Evolutionary conservation across 2,888 invertebrate genomes (phyloP).

Genomic region (Crematogaster levior): DNA sequence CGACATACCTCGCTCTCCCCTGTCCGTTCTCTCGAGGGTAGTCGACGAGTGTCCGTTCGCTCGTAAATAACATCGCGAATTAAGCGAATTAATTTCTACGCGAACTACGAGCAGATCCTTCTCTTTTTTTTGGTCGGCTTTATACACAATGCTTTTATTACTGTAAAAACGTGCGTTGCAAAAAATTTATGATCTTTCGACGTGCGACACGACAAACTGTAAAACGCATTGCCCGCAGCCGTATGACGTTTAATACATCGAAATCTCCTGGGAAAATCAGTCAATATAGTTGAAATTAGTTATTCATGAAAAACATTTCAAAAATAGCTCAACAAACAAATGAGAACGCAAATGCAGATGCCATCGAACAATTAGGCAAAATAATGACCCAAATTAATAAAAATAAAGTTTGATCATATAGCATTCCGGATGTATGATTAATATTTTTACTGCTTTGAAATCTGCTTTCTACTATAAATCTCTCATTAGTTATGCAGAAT

Average conservation of each 20-base stretch:
- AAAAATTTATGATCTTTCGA: conserved; percentile 56
- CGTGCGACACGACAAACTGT: conserved; percentile 51
- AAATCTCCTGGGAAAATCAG: conserved; percentile 39
- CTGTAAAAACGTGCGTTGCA: conserved; percentile 27
- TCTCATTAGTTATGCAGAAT: not conserved
- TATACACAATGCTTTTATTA: conserved; percentile 64
- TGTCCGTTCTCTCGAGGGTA: conserved; percentile 31
- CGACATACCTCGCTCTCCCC: conserved; percentile 26
- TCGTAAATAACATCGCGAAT: conserved; percentile 79
- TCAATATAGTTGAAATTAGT: conserved; percentile 22
- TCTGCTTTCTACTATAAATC: not conserved
- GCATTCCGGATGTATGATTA: not conserved
- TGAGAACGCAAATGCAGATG: not conserved
- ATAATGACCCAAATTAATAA: not conserved
- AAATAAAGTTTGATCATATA: conserved; percentile 3
- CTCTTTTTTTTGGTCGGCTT: not conserved
- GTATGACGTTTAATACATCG: conserved; percentile 55
- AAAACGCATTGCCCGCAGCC: conserved; percentile 45
- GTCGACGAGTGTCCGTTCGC: conserved; percentile 70
- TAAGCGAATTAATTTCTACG: conserved; percentile 78
- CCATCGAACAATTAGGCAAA: not conserved
- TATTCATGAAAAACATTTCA: conserved; percentile 15
- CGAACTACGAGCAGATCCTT: conserved; percentile 69
- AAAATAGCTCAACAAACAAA: not conserved
- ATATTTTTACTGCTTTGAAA: not conserved